A percentile compares a stretch with the other conserved stretches of the same genome.
These are phyloP conservation scores for Synergus japonicus DNA, from an alignment of 2,888 invertebrate species.

Conservation along the genomic window DNA sequence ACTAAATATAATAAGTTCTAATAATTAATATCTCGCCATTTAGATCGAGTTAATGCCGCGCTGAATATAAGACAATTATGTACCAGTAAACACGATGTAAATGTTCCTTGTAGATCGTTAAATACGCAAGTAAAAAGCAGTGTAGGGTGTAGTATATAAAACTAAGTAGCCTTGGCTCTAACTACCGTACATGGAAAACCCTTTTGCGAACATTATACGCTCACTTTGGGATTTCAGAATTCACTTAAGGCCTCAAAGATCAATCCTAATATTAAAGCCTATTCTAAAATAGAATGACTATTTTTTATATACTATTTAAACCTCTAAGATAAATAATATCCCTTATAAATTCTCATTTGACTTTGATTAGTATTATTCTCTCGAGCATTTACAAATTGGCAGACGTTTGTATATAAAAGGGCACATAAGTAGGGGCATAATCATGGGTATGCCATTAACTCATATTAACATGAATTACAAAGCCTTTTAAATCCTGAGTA, in stretches of 20 bases:
- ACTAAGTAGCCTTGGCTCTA: constrained; percentile 40
- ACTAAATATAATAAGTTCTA: constrained; percentile 14
- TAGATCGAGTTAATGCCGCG: constrained; percentile 16
- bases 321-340: not conserved
- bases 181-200: constrained; percentile 39
- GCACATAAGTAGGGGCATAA: constrained; percentile 1
- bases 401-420: constrained; percentile 12
- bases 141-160: constrained; percentile 38
- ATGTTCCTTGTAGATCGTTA: constrained; percentile 38
- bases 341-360: not conserved
- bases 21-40: constrained; percentile 37
- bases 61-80: constrained; percentile 34
- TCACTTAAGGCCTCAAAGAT: too few species aligned
- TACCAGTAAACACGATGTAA: constrained; percentile 41
- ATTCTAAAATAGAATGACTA: too few species aligned
- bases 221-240: not conserved
- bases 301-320: not conserved
- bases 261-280: too few species aligned
- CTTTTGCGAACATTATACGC: constrained; percentile 16
- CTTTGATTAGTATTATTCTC: not conserved
- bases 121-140: constrained; percentile 38
- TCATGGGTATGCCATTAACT: constrained; percentile 17
- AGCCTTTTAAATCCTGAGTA: constrained; percentile 36
- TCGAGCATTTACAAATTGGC: constrained; percentile 1
- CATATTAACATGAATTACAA: constrained; percentile 38